phyloP scores from a whole-genome alignment of 2,888 invertebrate genomes.

The Gandaritis pyraliata region DNA sequence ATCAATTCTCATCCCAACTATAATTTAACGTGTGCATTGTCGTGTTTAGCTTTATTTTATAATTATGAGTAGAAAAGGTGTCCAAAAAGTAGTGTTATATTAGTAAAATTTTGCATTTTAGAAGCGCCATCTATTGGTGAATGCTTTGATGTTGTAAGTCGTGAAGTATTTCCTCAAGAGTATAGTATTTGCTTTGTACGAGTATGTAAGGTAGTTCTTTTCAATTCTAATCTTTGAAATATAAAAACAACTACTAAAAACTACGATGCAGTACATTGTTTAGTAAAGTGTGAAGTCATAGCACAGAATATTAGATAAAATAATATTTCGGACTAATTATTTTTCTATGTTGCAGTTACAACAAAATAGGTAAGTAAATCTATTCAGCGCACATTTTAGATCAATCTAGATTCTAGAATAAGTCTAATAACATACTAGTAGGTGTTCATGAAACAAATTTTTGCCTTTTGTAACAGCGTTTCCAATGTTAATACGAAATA shows the following conservation, averaged over 20 bases:
- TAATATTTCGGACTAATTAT: too few species aligned
- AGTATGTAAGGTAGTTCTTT: not conserved
- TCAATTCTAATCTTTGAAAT: not conserved
- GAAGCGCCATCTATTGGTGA: conserved; percentile 12
- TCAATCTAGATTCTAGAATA: too few species aligned
- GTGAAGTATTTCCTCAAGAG: not conserved
- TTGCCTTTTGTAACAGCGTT: too few species aligned
- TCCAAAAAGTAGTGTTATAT: conserved; percentile 16
- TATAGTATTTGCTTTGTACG: not conserved
- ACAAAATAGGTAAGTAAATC: too few species aligned
- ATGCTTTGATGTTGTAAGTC: conserved; percentile 6
- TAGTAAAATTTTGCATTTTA: not conserved
- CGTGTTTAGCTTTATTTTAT: not conserved
- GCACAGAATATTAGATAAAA: too few species aligned
- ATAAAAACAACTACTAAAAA: not conserved
- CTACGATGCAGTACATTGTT: not conserved
- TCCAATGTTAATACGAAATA: not conserved
- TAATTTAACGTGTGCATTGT: too few species aligned
- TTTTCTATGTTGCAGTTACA: too few species aligned
- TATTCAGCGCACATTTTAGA: too few species aligned
- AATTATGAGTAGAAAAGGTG: not conserved
- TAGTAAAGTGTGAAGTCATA: not conserved
- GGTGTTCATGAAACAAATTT: too few species aligned
- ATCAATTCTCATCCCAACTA: too few species aligned
- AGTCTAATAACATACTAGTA: too few species aligned